A percentile compares a stretch with the other conserved stretches of the same genome.
Evolutionary conservation across 2,113 vertebrate genomes (phyloP).

Genomic region (Embiotoca jacksoni): DNA sequence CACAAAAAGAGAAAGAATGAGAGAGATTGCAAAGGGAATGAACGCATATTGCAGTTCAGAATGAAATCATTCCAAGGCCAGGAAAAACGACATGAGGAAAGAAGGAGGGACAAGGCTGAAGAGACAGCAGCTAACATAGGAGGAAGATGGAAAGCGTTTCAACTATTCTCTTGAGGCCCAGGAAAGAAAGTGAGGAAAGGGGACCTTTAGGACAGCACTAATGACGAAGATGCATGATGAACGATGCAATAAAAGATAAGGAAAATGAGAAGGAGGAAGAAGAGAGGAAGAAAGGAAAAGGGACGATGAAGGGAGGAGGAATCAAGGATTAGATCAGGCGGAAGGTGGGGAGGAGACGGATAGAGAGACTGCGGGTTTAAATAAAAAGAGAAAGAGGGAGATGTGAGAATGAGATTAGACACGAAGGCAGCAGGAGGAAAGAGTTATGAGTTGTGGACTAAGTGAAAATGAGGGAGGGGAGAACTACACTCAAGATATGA

Average conservation of each 20-base stretch:
- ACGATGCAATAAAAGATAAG: constrained; percentile 67
- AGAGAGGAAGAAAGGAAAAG: constrained; percentile 18
- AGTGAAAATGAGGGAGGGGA: constrained; percentile 19
- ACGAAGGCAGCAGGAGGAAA: constrained; percentile 12
- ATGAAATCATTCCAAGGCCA: constrained; percentile 43
- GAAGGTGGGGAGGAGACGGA: constrained; percentile 58
- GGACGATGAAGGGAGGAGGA: constrained; percentile 43
- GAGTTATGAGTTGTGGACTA: constrained; percentile 46
- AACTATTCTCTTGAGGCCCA: constrained; percentile 36
- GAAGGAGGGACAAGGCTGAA: constrained; percentile 22
- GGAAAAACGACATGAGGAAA: constrained; percentile 14
- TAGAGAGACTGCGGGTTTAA: constrained; percentile 42
- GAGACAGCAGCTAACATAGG: constrained; percentile 10
- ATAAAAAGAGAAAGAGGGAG: constrained; percentile 58
- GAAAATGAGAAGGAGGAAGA: constrained; percentile 25
- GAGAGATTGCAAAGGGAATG: constrained; percentile 64
- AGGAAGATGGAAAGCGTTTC: constrained; percentile 17
- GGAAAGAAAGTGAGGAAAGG: constrained; percentile 37
- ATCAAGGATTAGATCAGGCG: constrained; percentile 60
- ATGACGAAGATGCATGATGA: constrained; percentile 64
- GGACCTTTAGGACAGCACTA: constrained; percentile 52
- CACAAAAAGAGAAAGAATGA: constrained; percentile 61
- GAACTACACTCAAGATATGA: constrained; percentile 19
- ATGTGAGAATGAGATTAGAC: constrained; percentile 69
- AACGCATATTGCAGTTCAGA: constrained; percentile 63